phyloP scores from a whole-genome alignment of 2,888 invertebrate species.

The Clanis bilineata region DNA sequence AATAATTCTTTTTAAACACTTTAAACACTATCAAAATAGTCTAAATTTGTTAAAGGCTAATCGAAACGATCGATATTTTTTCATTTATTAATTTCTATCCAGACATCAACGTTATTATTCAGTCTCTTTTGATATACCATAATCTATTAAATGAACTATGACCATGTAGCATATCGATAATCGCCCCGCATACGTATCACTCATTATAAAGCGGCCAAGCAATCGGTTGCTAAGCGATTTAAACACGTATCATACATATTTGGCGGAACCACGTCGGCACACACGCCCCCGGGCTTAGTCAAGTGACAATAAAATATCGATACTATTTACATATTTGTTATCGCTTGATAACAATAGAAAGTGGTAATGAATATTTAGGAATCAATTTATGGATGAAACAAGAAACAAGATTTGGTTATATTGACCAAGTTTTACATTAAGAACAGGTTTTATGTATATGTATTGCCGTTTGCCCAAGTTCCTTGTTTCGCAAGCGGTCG shows the following conservation, averaged over 20 bases:
- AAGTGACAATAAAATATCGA: not conserved
- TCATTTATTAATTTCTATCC: too few relatives aligned
- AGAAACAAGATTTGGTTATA: too few relatives aligned
- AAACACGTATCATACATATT: slow-evolving; percentile 29
- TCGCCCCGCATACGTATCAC: slow-evolving; percentile 22
- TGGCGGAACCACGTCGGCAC: slow-evolving; percentile 27
- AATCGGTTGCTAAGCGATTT: slow-evolving; percentile 29
- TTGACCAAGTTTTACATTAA: too few relatives aligned
- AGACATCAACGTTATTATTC: too few relatives aligned
- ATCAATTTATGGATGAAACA: too few relatives aligned
- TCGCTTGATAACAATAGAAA: not conserved
- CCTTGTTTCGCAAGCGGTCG: slow-evolving; percentile 3
- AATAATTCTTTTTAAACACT: too few relatives aligned
- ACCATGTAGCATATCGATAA: not conserved
- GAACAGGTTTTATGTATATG: not conserved
- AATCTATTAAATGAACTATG: not conserved
- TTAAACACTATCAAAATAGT: too few relatives aligned
- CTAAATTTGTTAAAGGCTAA: too few relatives aligned
- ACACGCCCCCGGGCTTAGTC: slow-evolving; percentile 15
- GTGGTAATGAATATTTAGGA: too few relatives aligned
- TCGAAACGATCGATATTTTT: too few relatives aligned
- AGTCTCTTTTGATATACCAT: not conserved
- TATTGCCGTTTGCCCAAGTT: not conserved
- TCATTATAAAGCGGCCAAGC: slow-evolving; percentile 33
- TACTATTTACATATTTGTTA: not conserved